phyloP scores from a whole-genome alignment of 2,113 vertebrate genomes.

The Accipiter virgatus region DNA sequence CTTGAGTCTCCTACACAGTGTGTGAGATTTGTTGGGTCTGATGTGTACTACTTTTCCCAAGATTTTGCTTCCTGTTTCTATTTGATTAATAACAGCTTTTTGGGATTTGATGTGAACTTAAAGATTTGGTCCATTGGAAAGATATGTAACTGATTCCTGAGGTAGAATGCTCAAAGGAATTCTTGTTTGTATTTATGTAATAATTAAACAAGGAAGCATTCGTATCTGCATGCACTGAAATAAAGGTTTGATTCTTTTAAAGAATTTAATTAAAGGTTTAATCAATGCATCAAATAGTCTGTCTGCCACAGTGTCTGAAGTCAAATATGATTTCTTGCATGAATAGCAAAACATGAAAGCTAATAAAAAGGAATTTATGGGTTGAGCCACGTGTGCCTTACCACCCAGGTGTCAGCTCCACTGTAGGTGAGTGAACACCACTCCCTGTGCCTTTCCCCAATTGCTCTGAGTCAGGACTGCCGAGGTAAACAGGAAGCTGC shows the following conservation, averaged over 20 bases:
- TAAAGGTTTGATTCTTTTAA: not conserved
- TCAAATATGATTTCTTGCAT: not conserved
- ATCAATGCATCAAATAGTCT: not conserved
- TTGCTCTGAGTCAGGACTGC: not conserved
- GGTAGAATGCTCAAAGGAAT: not conserved
- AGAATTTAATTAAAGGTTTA: not conserved
- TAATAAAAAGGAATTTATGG: not conserved
- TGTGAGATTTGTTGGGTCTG: rapidly evolving
- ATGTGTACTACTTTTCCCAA: not conserved
- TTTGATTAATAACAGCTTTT: not conserved
- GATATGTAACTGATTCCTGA: not conserved
- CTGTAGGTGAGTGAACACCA: not conserved
- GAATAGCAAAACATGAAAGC: not conserved
- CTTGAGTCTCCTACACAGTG: not conserved
- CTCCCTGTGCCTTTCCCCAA: not conserved
- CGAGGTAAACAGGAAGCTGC: not conserved
- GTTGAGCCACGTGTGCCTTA: not conserved
- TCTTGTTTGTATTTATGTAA: not conserved
- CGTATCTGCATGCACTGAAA: not conserved
- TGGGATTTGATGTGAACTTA: not conserved
- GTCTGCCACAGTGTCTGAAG: not conserved
- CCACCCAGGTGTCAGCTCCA: not conserved
- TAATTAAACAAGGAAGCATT: not conserved
- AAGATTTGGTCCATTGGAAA: not conserved
- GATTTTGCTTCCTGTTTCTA: not conserved